Conservation (phyloP, 2,888 invertebrate species). For the Drosophila planitibia region DNA sequence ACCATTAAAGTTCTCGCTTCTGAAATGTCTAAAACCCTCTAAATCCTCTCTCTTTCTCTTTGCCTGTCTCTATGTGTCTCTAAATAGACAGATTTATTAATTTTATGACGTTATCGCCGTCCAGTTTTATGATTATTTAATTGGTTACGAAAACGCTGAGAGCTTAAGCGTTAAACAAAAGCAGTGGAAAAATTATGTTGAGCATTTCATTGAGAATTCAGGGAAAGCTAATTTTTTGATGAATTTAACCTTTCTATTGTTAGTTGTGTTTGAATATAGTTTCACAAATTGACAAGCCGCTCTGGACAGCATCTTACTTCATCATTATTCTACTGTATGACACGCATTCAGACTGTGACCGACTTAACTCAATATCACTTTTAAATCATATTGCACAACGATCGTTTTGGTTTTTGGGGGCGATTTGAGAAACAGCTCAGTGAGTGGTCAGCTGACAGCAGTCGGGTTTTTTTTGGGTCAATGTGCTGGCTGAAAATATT, state of each 20-base stretch:
- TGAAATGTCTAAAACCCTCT: not conserved
- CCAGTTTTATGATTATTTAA: constrained; percentile 38
- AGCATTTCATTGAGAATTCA: constrained; percentile 8
- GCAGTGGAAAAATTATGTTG: not conserved
- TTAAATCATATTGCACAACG: constrained; percentile 48
- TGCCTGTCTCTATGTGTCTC: not conserved
- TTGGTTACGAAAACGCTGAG: constrained; percentile 20
- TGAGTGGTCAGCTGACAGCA: constrained; percentile 47
- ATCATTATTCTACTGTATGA: constrained; percentile 3
- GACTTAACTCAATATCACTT: constrained; percentile 33
- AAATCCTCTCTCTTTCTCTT: not conserved
- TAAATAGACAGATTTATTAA: constrained; percentile 42
- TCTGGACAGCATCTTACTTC: constrained; percentile 22
- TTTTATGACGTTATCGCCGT: constrained; percentile 40
- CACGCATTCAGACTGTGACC: constrained; percentile 35
- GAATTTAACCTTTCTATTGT: not conserved
- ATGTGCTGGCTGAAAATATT: constrained; percentile 27
- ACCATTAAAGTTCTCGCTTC: constrained; percentile 36
- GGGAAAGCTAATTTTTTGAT: constrained; percentile 15
- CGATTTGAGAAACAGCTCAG: constrained; percentile 36
- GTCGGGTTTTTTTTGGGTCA: constrained; percentile 41
- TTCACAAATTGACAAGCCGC: not conserved
- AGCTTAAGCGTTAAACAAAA: not conserved
- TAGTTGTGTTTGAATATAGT: not conserved
- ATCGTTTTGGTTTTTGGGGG: constrained; percentile 6